These are phyloP conservation scores for Hycleus phaleratus DNA, from an alignment of 1,140 invertebrate genomes.

Conservation along the genomic window DNA sequence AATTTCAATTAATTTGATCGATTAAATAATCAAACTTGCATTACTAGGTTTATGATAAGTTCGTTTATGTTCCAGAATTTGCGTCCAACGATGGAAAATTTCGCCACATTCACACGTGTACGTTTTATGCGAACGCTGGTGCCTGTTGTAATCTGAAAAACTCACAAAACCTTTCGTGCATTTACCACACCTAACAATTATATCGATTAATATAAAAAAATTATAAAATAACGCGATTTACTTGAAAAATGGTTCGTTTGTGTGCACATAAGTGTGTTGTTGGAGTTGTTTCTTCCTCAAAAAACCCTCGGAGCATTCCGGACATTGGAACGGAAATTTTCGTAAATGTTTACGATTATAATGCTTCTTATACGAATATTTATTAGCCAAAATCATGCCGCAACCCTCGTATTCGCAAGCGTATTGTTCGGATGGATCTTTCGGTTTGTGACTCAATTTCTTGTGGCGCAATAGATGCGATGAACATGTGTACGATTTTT, in stretches of 20 bases:
- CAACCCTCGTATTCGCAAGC: conserved; percentile 27
- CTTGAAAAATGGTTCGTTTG: conserved; percentile 43
- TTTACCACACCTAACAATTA: conserved; percentile 39
- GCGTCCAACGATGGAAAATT: conserved; percentile 40
- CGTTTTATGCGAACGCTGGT: conserved; percentile 43
- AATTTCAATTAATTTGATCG: conserved; percentile 5
- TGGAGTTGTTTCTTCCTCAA: conserved; percentile 41
- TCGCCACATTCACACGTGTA: conserved; percentile 42
- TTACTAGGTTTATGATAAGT: conserved; percentile 7
- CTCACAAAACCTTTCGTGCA: conserved; percentile 41
- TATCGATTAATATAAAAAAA: conserved; percentile 15
- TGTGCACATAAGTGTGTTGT: conserved; percentile 43
- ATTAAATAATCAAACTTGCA: neutral
- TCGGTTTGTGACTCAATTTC: conserved; percentile 29
- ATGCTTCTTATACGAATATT: conserved; percentile 34
- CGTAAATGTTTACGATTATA: conserved; percentile 33
- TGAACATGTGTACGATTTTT: conserved; percentile 44
- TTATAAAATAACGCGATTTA: conserved; percentile 20
- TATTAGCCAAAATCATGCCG: conserved; percentile 24
- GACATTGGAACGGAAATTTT: conserved; percentile 38
- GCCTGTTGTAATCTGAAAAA: conserved; percentile 40
- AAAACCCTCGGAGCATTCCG: conserved; percentile 40
- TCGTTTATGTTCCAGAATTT: conserved; percentile 41
- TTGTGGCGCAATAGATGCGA: conserved; percentile 45
- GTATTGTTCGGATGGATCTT: conserved; percentile 2